Evolutionary conservation across 2,888 invertebrate genomes (phyloP).

Genomic region (Athalia circularis): DNA sequence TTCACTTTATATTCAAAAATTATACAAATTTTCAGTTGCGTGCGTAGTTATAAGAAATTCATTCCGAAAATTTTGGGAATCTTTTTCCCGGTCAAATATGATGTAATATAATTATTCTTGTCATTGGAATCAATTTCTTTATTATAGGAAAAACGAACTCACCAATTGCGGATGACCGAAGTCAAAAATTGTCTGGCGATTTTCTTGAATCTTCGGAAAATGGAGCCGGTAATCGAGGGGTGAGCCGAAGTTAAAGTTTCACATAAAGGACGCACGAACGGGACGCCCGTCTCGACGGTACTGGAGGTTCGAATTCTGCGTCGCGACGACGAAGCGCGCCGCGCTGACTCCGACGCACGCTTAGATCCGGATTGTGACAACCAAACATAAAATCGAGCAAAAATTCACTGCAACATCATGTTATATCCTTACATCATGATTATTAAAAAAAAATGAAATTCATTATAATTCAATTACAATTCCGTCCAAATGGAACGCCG

Average conservation of each 20-base stretch:
- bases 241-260: slow-evolving; percentile 25
- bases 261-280: slow-evolving; percentile 51
- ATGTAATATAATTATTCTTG: neutral
- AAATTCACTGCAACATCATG: slow-evolving; percentile 1
- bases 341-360: slow-evolving; percentile 66
- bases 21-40: no score
- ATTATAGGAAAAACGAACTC: neutral
- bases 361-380: slow-evolving; percentile 50
- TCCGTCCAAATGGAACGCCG: no score
- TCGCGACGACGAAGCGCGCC: slow-evolving; percentile 50
- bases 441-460: neutral
- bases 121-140: neutral
- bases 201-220: slow-evolving; percentile 7
- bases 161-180: slow-evolving; percentile 8
- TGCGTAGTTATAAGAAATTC: no score
- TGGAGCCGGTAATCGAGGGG: neutral
- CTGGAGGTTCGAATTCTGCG: slow-evolving; percentile 55
- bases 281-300: slow-evolving; percentile 65
- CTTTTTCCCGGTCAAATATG: no score
- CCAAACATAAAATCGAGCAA: slow-evolving; percentile 5
- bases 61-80: no score
- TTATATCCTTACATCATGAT: neutral
- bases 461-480: no score
- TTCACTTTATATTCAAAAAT: no score
- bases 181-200: slow-evolving; percentile 19